Evolutionary conservation across 2,113 vertebrate genomes (phyloP), one percentile per base, ranked within the genome.

Genomic region (Dunckerocampus dactyliophorus): DNA sequence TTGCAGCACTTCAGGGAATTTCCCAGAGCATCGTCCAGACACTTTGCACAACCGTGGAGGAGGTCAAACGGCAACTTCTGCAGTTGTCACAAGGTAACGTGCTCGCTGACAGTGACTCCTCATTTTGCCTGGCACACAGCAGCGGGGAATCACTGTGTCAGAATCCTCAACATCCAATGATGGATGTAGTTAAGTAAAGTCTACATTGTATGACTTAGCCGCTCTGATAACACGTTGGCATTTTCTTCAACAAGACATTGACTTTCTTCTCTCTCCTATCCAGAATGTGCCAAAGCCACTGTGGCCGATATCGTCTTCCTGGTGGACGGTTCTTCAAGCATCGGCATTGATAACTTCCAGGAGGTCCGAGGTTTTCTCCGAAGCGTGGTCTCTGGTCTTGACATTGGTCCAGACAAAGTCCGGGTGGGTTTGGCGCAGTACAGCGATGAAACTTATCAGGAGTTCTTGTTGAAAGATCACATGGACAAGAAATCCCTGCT

Each of bases 271-370:
- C 21, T 24, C 20, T 65, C 7, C 14, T 58, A 17, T 28, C 55
- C 66, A 95, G 93, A 69, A 60, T 95, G 91, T 80, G 75, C 72
- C 78, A 81, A 85, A 63, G 90, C 88, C 43, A 83, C 67, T 0
- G 17, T 81, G 42, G 91, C 92, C 12, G 92, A 94, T 70, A 86
- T 94, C 42, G 91, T 94, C 22, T 92, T 94, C 73, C 77, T 94
- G 61, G 79, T 94, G 47, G 93, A 93, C 47, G 88, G 91, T 54
- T 95, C 92, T 22, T 65, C 77, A 28, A 92, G 87, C 77, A 90
- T 92, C 0, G 82, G 84, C 11, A 15, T 22, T 1, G 31, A 20
- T 0, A 86, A 85, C 80, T 95, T 95, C 62, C 43, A 85, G 65
- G 86, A 88, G 55, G 54, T 92, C 19, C 89, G 87, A 45, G 19